Base-by-base conservation (phyloP, 2,113 vertebrate genomes). In the Mustela nigripes region DNA sequence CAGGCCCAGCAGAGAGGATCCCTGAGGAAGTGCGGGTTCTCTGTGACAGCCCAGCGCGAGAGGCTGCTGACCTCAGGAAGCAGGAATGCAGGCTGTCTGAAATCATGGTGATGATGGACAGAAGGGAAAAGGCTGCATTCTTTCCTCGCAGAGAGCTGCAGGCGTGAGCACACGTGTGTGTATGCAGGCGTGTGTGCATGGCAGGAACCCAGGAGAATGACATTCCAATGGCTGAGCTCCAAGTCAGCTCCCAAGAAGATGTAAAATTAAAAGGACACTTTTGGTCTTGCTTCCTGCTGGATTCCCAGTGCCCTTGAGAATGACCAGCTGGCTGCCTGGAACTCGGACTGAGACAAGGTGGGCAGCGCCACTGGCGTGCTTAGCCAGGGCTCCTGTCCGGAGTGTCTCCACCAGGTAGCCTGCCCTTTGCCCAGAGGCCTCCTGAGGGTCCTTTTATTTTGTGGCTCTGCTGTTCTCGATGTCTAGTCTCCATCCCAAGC, bases 31-130 rank as follows among this genome's bases (percentile, higher is more conserved):
- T 16, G 10, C 2, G 28, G 45, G 45, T 56, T 84, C 63, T 62
- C 36, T 12, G 63, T 60, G 39, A 74, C 28, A 42, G 91, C 86
- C 65, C 26, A 31, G 58, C 42, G 48, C 14, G 0, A 48, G 86
- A 69, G 67, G 87, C 91, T 86, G 94, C 94, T 95, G 86, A 94
- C 87, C 4, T 93, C 91, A 91, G 91, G 81, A 26, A 67, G 87
- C 67, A 95, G 58, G 91, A 94, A 91, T 88, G 76, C 82, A 33
- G 67, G 67, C 91, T 76, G 74, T 62, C 91, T 78, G 87, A 90
- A 58, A 76, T 82, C 60, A 7, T 4, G 5, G 58, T 74, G 80
- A 65, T 39, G 63, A 90, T 50, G 73, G 90, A 95, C 18, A 1
- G 69, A 82, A 76, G 91, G 81, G 94, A 63, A 93, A 93, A 79